Conservation (phyloP, 2,797 vertebrate species). For the Zalophus californianus region DNA sequence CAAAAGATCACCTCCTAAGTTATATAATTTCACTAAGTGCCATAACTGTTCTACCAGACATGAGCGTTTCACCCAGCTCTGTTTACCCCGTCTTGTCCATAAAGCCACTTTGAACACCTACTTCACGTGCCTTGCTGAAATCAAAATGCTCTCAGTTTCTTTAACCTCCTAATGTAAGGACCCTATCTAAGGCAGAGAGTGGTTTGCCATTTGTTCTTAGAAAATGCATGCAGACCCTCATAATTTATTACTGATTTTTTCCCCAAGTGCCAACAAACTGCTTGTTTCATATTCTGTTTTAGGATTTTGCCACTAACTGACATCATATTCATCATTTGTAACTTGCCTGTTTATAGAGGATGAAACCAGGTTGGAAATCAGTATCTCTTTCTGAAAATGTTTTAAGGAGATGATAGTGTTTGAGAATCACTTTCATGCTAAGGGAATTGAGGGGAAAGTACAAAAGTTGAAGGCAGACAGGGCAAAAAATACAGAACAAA, state of each 20-base stretch:
- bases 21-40: not conserved
- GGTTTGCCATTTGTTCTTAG: not conserved
- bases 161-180: not conserved
- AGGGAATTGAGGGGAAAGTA: not conserved
- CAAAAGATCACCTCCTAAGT: not conserved
- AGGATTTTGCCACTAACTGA: slow-evolving; percentile 9
- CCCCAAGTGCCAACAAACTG: not conserved
- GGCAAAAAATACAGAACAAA: slow-evolving; percentile 4
- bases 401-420: not conserved
- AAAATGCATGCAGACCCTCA: not conserved
- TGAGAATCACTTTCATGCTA: slow-evolving; percentile 1
- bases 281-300: slow-evolving; percentile 15
- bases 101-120: not conserved
- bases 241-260: not conserved
- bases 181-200: not conserved
- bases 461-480: not conserved
- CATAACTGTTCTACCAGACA: not conserved
- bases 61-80: not conserved
- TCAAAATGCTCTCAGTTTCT: not conserved
- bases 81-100: not conserved
- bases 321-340: not conserved
- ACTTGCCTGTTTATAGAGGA: not conserved
- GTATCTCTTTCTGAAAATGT: not conserved
- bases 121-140: not conserved
- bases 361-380: not conserved